Base-by-base conservation (phyloP, 2,888 invertebrate species). In the Phania funesta region DNA sequence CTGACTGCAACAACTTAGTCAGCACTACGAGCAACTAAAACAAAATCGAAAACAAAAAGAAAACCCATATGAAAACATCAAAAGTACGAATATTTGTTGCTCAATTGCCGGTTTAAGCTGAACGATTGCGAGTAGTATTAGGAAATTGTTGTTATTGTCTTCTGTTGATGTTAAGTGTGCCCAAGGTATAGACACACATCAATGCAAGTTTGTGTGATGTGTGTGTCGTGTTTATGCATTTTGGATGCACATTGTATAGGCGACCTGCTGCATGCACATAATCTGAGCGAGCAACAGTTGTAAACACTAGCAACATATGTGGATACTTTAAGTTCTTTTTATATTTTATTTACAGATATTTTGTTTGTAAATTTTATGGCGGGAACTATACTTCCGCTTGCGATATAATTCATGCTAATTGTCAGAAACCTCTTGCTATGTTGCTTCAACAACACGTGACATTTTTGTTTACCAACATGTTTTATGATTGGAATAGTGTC, bases 341-440 rank as follows among this genome's bases (percentile, higher is more conserved):
- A 11, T 3, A 18, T n/a, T 24, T 24, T 2, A 6, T 24, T 11
- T 0, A 9, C 20, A 26, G 9, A 18, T 62, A 48, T 29, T 50
- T 48, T 50, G 24, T 50, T 29, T 70, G 44, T 9, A 35, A 29
- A 41, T 64, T 71, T 81, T 79, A 81, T 83, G 83, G 83, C 78
- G 83, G 83, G 83, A 83, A 83, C 80, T 75, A 60, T 35, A 80
- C 67, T 78, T 83, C 77, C 77, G 78, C 58, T 52, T 50, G 24
- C 46, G 24, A 68, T 62, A 48, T 29, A 24, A 32, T 29, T 62
- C 50, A 11, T 54, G 50, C 54, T 68, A 20, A 22, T 35, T 26
- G 7, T 4, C 7, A 24, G n/a, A 5, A 29, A 16, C 18, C 6
- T 46, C 1, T 50, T 56, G 9, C 13, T 9, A 24, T 68, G 68